Evolutionary conservation across 1,140 invertebrate species (phyloP), one percentile per base, ranked within the genome.

Genomic region (Helicoverpa armigera): DNA sequence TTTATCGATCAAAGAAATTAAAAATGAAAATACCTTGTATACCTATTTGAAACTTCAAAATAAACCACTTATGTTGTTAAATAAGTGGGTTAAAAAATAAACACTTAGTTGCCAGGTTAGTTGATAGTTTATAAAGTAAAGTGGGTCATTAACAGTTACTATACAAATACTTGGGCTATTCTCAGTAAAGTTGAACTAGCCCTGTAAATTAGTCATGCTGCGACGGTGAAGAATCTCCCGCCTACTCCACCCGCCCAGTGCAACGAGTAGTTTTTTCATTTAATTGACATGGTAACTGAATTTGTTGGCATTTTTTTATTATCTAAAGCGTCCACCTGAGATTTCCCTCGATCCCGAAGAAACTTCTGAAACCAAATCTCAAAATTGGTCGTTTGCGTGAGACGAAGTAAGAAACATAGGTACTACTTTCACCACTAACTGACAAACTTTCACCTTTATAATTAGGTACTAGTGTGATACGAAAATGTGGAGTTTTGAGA

Each of bases 121-220:
- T 18, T 50, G 50, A 18, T 51, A 69, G 65, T n/a, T n/a, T 1
- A 69, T 69, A 51, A 48, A 51, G 23, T 51, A 50, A 69, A 69
- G 65, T 51, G 65, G 65, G 65, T 50, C 65, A 69, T 69, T 67
- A 69, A 51, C 65, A 43, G 48, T 69, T 51, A 69, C 65, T 69
- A 23, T 51, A 51, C 31, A 69, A 69, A 69, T 67, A 69, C 65
- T 69, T 69, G n/a, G 23, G 23, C 43, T 65, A 69, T 50, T 69
- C 48, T 69, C 65, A 12, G 65, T 69, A 69, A 69, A 69, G 65
- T 51, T 35, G 50, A 69, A 69, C 50, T 69, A 16, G 16, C 50
- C 65, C 31, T 69, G 65, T 43, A 69, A 69, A 69, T 69, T 69
- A 69, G 65, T 69, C 31, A 65, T 65, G 61, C 65, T 69, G 65